Evolutionary conservation across 2,113 vertebrate species (phyloP), one percentile per base, ranked within the genome.

Genomic region (Dromaius novaehollandiae): DNA sequence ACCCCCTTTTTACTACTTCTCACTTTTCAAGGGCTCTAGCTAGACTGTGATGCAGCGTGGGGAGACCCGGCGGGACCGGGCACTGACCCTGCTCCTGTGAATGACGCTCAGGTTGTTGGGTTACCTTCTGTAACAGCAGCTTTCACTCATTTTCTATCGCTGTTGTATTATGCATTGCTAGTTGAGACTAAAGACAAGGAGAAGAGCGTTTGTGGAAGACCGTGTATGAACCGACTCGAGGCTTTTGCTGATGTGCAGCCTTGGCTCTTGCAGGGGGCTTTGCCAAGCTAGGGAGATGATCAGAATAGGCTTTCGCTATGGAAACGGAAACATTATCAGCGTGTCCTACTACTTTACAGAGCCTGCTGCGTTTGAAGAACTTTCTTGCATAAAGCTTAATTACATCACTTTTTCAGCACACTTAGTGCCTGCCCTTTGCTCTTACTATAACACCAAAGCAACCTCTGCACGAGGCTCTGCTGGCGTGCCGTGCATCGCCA

Each of bases 401-500:
- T 50, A 2, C 60, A 50, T 53, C 40, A 2, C 46, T 51, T 73
- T 51, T 44, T 68, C 61, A 46, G 65, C 18, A 22, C 48, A 8
- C 13, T 50, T 13, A 0, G 34, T 36, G 26, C 63, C 48, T 65
- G 46, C 71, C 34, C n/a, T 50, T 42, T 87, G 65, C 53, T 87
- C 28, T 63, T 14, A 2, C 0, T 51, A 25, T n/a, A 6, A 12
- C 32, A 18, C 32, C 48, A 28, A 6, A n/a, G 24, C 28, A 48
- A 16, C 8, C 0, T 46, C 40, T 61, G 0, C 56, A 55, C 1
- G 32, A 5, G 36, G 76, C 63, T 71, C 48, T 6, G 0, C 3
- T 75, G 13, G 2, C 1, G 2, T 17, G 25, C 1, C 7, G 56
- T 13, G 75, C 69, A 13, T 38, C 3, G 2, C 1, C 1, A 19